Evolutionary conservation across 1,140 invertebrate genomes (phyloP), one percentile per base, ranked within the genome.

Genomic region (Geopemphigus sp.): DNA sequence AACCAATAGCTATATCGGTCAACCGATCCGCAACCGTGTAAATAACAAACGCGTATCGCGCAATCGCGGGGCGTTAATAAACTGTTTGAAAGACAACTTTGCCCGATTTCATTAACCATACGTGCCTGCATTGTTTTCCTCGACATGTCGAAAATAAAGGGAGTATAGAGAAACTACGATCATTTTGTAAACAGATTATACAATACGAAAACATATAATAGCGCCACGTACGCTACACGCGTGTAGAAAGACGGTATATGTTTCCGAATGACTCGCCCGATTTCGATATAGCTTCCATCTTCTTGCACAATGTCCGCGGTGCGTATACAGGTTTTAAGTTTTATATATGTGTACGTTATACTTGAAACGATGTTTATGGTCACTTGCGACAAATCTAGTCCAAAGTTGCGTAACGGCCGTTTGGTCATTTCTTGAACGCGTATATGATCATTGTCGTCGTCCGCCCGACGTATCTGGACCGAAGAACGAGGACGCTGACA

Each of bases 351-450:
- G 63, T 22, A 39, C 12, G 32, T 39, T 66, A 22, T 15, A 68
- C n/a, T 68, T 47, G 12, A 47, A 47, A 68, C 17, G n/a, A 15
- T 68, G 45, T 68, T 68, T 68, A 68, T 68, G 64, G 64, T 47
- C 64, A 68, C 39, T 68, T 68, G 39, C 14, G n/a, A 47, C 6
- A 39, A 68, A 68, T 68, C 64, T 68, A 68, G 64, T 47, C 39
- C 64, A 15, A 68, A 68, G 47, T 68, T 68, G 39, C 64, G 24
- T 47, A 68, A 68, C 39, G 5, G 12, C n/a, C n/a, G 64, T 68
- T 68, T 64, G 61, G 17, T 10, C 17, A 39, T 39, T 64, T 64
- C 17, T 5, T 68, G 45, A n/a, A 61, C 24, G 11, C 12, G 29
- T n/a, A n/a, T n/a, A n/a, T n/a, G n/a, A n/a, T n/a, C n/a, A n/a